Evolutionary conservation across 2,888 invertebrate species (phyloP).

Genomic region (Tineola bisselliella): DNA sequence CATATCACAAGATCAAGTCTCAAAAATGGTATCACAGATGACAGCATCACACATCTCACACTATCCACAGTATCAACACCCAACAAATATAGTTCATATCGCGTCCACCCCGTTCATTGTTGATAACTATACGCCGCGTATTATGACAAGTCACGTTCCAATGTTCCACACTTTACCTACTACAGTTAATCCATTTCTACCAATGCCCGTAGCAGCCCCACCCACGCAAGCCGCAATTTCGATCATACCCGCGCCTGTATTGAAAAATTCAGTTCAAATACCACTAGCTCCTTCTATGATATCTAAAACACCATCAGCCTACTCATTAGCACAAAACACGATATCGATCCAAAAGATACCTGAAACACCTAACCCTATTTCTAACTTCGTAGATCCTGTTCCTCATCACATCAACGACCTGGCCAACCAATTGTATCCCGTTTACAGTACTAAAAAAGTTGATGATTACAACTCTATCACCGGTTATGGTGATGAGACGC

Average conservation of each 20-base stretch:
- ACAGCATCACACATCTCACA: slow-evolving; percentile 46
- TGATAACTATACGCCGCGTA: slow-evolving; percentile 30
- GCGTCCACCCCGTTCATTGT: slow-evolving; percentile 43
- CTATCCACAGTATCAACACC: slow-evolving; percentile 19
- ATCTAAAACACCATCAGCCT: slow-evolving; percentile 29
- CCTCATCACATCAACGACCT: slow-evolving; percentile 54
- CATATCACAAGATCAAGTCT: slow-evolving; percentile 28
- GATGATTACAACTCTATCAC: slow-evolving; percentile 59
- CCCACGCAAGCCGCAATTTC: slow-evolving; percentile 39
- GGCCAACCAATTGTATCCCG: slow-evolving; percentile 34
- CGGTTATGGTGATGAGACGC: slow-evolving; percentile 55
- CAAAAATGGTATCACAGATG: slow-evolving; percentile 33
- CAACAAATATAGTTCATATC: slow-evolving; percentile 29
- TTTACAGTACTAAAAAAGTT: slow-evolving; percentile 55
- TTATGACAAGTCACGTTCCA: slow-evolving; percentile 24
- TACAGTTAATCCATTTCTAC: slow-evolving; percentile 65
- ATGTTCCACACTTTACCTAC: slow-evolving; percentile 58
- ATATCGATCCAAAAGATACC: slow-evolving; percentile 31
- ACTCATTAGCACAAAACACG: slow-evolving; percentile 27
- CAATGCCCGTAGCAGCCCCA: slow-evolving; percentile 39
- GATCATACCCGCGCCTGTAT: slow-evolving; percentile 45
- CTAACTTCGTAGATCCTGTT: slow-evolving; percentile 62
- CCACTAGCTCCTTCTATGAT: slow-evolving; percentile 26
- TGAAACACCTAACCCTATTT: slow-evolving; percentile 34
- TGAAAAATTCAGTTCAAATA: slow-evolving; percentile 42